phyloP scores from a whole-genome alignment of 2,113 vertebrate genomes.

The Stigmatopora nigra region DNA sequence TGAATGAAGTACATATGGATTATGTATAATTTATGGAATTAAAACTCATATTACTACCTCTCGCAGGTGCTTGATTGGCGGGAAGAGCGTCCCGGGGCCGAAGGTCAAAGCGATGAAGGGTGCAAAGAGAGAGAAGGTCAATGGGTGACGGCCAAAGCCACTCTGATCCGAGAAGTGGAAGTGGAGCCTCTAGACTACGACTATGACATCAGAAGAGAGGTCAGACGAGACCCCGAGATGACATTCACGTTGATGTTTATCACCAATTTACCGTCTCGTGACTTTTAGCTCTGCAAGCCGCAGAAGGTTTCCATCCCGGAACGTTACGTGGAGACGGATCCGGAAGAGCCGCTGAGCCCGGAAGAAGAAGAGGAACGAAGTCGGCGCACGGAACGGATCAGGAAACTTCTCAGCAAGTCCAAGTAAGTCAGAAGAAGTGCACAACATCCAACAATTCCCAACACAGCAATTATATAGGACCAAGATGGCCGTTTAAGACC shows the following conservation, averaged over 20 bases:
- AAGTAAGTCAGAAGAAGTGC: slow-evolving; percentile 63
- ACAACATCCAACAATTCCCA: too few species aligned
- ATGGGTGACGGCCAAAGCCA: slow-evolving; percentile 72
- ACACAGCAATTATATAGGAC: too few species aligned
- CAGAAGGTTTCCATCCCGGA: slow-evolving; percentile 88
- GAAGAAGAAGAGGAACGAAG: slow-evolving; percentile 80
- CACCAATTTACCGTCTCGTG: not conserved
- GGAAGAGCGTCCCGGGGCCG: slow-evolving; percentile 52
- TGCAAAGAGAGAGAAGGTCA: slow-evolving; percentile 37
- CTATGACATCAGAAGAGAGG: slow-evolving; percentile 88
- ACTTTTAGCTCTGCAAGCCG: slow-evolving; percentile 78
- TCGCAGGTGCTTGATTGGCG: slow-evolving; percentile 51
- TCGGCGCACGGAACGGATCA: slow-evolving; percentile 82
- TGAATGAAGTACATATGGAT: too few species aligned
- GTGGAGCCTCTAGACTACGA: slow-evolving; percentile 84
- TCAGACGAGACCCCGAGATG: slow-evolving; percentile 39
- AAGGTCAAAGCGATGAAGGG: slow-evolving; percentile 63
- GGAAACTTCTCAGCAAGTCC: slow-evolving; percentile 81
- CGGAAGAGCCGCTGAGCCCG: slow-evolving; percentile 79
- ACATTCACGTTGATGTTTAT: too few species aligned
- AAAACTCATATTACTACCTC: not conserved
- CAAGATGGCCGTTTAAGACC: too few species aligned
- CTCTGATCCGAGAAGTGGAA: slow-evolving; percentile 71
- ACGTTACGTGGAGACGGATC: slow-evolving; percentile 83
- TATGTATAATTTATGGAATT: not conserved